phyloP scores from a whole-genome alignment of 92 coral and sea anemone species.

The Zoanthus sociatus region DNA sequence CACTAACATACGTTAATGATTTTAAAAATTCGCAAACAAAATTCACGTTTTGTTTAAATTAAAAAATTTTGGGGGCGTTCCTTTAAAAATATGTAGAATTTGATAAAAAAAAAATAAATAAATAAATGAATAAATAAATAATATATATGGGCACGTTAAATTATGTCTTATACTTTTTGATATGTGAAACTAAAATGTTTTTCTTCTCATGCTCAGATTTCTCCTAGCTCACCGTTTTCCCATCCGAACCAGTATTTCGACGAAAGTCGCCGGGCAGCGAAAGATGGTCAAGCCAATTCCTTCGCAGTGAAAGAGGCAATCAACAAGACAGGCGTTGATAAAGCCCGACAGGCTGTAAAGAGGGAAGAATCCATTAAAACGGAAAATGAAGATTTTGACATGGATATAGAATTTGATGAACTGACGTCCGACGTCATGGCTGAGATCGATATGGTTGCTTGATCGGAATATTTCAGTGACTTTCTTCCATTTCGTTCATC shows the following conservation, averaged over 20 bases:
- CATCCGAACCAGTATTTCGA: slow-evolving; percentile 98
- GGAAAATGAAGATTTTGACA: slow-evolving; percentile 33
- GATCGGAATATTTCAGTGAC: neutral
- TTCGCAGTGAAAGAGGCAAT: slow-evolving; percentile 32
- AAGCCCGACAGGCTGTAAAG: slow-evolving; percentile 23
- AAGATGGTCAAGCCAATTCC: slow-evolving; percentile 27
- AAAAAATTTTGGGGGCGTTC: too few species aligned
- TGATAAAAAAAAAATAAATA: too few species aligned
- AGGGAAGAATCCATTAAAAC: slow-evolving; percentile 18
- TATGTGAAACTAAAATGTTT: too few species aligned
- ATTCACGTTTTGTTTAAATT: too few species aligned
- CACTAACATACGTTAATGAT: too few species aligned
- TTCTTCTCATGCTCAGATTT: slow-evolving; percentile 42
- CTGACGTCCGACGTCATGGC: slow-evolving; percentile 36
- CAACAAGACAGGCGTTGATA: slow-evolving; percentile 45
- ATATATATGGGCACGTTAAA: too few species aligned
- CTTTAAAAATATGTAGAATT: too few species aligned
- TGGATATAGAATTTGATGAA: slow-evolving; percentile 55
- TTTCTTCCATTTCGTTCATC: too few species aligned
- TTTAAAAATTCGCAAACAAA: too few species aligned
- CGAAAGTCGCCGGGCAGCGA: slow-evolving; percentile 76
- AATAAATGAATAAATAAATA: too few species aligned
- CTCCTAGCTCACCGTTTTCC: slow-evolving; percentile 74
- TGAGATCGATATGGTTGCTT: slow-evolving; percentile 19
- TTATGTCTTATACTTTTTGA: too few species aligned